Evolutionary conservation across 2,113 vertebrate genomes (phyloP).

Genomic region (Lepisosteus osseus): DNA sequence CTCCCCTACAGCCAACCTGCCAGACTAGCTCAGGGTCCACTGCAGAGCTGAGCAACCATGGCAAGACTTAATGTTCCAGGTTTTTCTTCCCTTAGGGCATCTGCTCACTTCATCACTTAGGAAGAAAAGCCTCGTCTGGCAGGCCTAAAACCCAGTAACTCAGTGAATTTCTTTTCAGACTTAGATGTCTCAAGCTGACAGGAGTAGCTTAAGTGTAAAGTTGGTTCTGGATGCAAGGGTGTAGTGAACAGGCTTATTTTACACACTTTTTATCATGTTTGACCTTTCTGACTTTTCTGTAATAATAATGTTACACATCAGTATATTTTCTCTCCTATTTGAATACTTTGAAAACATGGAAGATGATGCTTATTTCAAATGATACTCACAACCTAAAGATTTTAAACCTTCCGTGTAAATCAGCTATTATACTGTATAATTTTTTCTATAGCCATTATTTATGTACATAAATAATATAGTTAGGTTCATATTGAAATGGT

Average conservation of each 20-base stretch:
- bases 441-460: too few species aligned
- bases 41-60: slow-evolving; percentile 37
- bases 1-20: slow-evolving; percentile 44
- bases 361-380: too few species aligned
- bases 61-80: slow-evolving; percentile 55
- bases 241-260: neutral
- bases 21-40: slow-evolving; percentile 54
- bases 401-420: too few species aligned
- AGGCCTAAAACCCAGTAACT: slow-evolving; percentile 15
- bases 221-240: neutral
- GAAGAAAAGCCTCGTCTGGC: slow-evolving; percentile 35
- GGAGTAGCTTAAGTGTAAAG: neutral
- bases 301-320: neutral
- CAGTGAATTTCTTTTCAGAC: slow-evolving; percentile 20
- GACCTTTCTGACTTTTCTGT: slow-evolving; percentile 13
- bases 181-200: slow-evolving; percentile 10
- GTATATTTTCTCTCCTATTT: neutral
- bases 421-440: too few species aligned
- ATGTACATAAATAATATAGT: too few species aligned
- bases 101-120: slow-evolving; percentile 36
- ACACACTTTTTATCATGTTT: neutral
- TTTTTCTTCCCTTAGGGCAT: slow-evolving; percentile 51
- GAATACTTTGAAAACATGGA: neutral
- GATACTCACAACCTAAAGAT: too few species aligned
- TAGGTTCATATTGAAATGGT: too few species aligned